Percentiles rank a stretch among this genome's conserved stretches.
Conservation (phyloP, 2,888 invertebrate genomes). For the Toxonevra muliebris region DNA sequence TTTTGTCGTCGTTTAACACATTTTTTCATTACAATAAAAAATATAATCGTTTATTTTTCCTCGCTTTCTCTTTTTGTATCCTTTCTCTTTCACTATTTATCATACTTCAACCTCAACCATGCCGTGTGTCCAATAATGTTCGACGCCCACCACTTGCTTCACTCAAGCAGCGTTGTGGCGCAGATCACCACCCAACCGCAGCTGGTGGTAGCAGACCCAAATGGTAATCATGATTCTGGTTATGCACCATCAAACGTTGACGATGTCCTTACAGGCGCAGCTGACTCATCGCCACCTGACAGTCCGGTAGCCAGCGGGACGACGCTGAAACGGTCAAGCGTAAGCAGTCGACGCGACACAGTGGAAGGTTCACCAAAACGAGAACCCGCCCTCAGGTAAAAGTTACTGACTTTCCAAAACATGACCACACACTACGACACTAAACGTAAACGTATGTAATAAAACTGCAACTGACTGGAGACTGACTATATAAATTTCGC, state of each 20-base stretch:
- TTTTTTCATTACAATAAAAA: constrained; percentile 6
- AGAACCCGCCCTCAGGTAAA: constrained; percentile 63
- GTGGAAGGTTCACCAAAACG: constrained; percentile 62
- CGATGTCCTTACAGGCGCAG: constrained; percentile 68
- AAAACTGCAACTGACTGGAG: neutral
- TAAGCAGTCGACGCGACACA: constrained; percentile 59
- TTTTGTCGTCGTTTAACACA: neutral
- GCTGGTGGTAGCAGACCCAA: constrained; percentile 74
- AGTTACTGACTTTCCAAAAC: constrained; percentile 2
- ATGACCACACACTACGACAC: neutral
- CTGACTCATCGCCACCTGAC: constrained; percentile 68
- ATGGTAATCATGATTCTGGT: constrained; percentile 86
- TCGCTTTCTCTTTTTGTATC: no score
- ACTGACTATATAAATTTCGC: neutral
- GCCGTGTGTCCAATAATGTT: neutral
- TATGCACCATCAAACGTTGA: constrained; percentile 76
- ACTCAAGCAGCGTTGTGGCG: constrained; percentile 67
- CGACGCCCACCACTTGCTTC: neutral
- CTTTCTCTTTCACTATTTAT: constrained; percentile 8
- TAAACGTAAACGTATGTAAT: no score
- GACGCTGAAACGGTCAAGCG: constrained; percentile 56
- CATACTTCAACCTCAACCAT: neutral
- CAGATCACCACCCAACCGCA: constrained; percentile 68
- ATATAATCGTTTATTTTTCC: neutral
- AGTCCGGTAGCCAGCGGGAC: constrained; percentile 64